Base-by-base conservation (phyloP, 2,888 invertebrate genomes). In the Drosophila recens region DNA sequence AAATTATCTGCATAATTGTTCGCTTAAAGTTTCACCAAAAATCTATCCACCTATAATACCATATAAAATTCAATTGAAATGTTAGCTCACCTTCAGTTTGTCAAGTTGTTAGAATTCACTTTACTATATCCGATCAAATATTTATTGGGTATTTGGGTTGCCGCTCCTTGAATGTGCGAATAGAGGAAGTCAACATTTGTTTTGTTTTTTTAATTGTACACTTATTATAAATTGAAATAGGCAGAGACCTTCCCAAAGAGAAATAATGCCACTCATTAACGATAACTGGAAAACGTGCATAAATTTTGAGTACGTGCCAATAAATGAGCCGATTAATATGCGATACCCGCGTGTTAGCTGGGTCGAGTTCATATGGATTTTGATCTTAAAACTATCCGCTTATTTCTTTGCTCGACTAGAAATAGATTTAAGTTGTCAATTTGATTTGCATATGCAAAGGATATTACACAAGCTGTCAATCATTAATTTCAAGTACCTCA, bases 291-390 rank as follows among this genome's bases (percentile, higher is more conserved):
- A 54, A 75, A 68, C 67, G 75, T 66, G 66, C 54, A 66, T 61
- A 48, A 11, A 51, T 52, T 62, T 49, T 40, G n/a, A 53, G 43
- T 72, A 79, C 75, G 67, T 79, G 78, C 62, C 45, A 42, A 51
- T 52, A 58, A 78, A 75, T 64, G 36, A 61, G 62, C 3, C 66
- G 68, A 72, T 78, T 63, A 46, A 58, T 67, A 78, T 75, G 64
- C 79, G 9, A 46, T 45, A 57, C 69, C 49, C 9, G 59, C 49
- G 17, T 30, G 20, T 42, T 36, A 2, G 34, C 17, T 33, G 59
- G 38, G 9, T 59, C 43, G 42, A 52, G 49, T 36, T 58, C 42
- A 56, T 57, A 38, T 54, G 23, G 34, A 52, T 61, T 45, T 57
- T 57, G 54, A 69, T 62, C 57, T 59, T 52, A 13, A 56, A 15